A percentile compares a stretch with the other conserved stretches of the same genome.
phyloP scores from a whole-genome alignment of 2,888 invertebrate genomes.

The Calliscelio sp. region DNA sequence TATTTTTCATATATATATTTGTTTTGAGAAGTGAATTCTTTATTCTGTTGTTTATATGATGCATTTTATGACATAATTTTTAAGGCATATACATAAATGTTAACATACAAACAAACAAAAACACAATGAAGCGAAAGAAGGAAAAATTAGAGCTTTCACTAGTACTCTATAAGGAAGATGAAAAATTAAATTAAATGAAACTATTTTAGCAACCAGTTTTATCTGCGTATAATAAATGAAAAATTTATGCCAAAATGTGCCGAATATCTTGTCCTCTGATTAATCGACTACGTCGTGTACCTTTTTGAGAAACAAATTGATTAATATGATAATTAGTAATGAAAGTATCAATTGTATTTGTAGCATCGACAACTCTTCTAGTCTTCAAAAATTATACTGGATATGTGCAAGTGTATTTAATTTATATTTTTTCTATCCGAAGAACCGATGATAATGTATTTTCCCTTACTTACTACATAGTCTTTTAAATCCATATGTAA shows the following conservation, averaged over 20 bases:
- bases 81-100: conserved; percentile 8
- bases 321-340: conserved; percentile 76
- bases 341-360: conserved; percentile 73
- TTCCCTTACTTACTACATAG: conserved; percentile 58
- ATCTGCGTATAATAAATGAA: conserved; percentile 73
- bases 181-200: conserved; percentile 52
- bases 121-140: not conserved
- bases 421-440: conserved; percentile 76
- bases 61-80: conserved; percentile 28
- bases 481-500: conserved; percentile 52
- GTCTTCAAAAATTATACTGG: conserved; percentile 71
- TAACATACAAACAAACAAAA: too few species aligned
- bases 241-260: conserved; percentile 82
- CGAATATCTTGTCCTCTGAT: conserved; percentile 79
- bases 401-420: conserved; percentile 69
- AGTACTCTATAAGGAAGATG: conserved; percentile 28
- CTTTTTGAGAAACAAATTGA: conserved; percentile 74
- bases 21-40: not conserved
- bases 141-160: conserved; percentile 55
- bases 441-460: conserved; percentile 67
- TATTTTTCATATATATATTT: conserved; percentile 14
- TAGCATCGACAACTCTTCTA: conserved; percentile 70
- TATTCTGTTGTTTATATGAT: conserved; percentile 20
- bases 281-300: conserved; percentile 77
- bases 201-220: conserved; percentile 69